These are phyloP conservation scores for Astreopora myriophthalma DNA, from an alignment of 64 coral and sea anemone species.

Conservation along the genomic window DNA sequence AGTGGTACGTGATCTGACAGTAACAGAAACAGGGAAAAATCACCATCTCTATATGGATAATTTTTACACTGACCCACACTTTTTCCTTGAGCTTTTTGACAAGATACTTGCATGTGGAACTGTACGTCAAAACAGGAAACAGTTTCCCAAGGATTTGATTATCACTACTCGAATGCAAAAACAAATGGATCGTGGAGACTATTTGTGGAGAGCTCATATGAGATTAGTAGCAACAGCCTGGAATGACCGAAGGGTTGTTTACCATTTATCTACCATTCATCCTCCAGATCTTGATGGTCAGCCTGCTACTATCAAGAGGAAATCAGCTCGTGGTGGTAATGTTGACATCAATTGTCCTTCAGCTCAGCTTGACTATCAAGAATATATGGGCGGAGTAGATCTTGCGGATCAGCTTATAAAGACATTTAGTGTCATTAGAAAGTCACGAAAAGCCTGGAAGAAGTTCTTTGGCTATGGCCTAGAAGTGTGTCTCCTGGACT, in stretches of 20 bases:
- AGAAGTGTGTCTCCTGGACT: slow-evolving; percentile 50
- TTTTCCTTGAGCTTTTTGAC: slow-evolving; percentile 48
- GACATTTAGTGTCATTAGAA: slow-evolving; percentile 25
- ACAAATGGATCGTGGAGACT: slow-evolving; percentile 32
- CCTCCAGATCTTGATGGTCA: slow-evolving; percentile 11
- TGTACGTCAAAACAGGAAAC: slow-evolving; percentile 20
- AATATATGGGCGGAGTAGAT: slow-evolving; percentile 70
- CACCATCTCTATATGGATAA: slow-evolving; percentile 78
- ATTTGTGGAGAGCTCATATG: not conserved
- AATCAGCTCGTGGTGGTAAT: not conserved
- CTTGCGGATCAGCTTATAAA: slow-evolving; percentile 39
- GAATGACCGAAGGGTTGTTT: slow-evolving; percentile 11
- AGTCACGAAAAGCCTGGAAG: slow-evolving; percentile 68
- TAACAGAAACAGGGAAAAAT: slow-evolving; percentile 10
- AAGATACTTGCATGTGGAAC: slow-evolving; percentile 30
- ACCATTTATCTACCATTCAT: slow-evolving; percentile 16
- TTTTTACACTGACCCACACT: slow-evolving; percentile 61
- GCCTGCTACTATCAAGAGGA: slow-evolving; percentile 28
- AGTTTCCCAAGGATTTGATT: slow-evolving; percentile 20
- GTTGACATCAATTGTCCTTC: slow-evolving; percentile 62
- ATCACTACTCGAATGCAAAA: slow-evolving; percentile 39
- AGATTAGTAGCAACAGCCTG: not conserved
- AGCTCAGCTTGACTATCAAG: slow-evolving; percentile 49
- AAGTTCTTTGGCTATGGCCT: slow-evolving; percentile 64
- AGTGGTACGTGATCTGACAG: slow-evolving; percentile 59